phyloP scores from a whole-genome alignment of 2,797 vertebrate genomes.

The Discoglossus pictus region DNA sequence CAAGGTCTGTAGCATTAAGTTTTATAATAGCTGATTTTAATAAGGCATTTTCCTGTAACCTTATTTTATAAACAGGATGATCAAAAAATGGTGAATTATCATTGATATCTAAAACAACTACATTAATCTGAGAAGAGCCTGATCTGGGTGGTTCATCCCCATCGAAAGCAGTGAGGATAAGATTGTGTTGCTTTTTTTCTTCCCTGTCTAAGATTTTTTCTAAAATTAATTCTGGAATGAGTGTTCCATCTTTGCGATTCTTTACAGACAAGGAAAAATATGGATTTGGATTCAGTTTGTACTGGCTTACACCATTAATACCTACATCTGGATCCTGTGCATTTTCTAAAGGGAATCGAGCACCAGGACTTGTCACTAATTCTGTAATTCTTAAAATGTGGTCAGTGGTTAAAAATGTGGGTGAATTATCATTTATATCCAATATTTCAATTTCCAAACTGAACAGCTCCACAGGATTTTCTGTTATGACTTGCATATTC shows the following conservation, averaged over 20 bases:
- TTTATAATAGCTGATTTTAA: too few species aligned
- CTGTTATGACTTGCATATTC: too few species aligned
- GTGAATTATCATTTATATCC: conserved; percentile 93
- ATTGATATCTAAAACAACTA: conserved; percentile 87
- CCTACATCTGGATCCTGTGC: conserved; percentile 92
- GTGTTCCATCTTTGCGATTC: conserved; percentile 85
- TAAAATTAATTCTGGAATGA: conserved; percentile 88
- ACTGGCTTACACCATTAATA: too few species aligned
- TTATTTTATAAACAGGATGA: conserved; percentile 75
- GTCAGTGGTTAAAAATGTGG: conserved; percentile 80
- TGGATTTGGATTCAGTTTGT: conserved; percentile 78
- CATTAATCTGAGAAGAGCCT: conserved; percentile 80
- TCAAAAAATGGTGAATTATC: conserved; percentile 89
- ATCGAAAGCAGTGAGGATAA: conserved; percentile 86
- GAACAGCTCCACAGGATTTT: conserved; percentile 77
- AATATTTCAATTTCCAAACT: conserved; percentile 84
- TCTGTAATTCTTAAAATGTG: conserved; percentile 86
- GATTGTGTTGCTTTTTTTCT: conserved; percentile 77
- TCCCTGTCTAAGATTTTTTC: conserved; percentile 86
- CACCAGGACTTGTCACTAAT: too few species aligned
- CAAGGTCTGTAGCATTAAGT: too few species aligned
- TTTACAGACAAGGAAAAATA: conserved; percentile 85
- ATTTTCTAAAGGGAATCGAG: conserved; percentile 87
- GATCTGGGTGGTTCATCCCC: conserved; percentile 86
- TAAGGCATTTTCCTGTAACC: too few species aligned